Evolutionary conservation across 2,113 vertebrate genomes (phyloP).

Genomic region (Nicator chloris): DNA sequence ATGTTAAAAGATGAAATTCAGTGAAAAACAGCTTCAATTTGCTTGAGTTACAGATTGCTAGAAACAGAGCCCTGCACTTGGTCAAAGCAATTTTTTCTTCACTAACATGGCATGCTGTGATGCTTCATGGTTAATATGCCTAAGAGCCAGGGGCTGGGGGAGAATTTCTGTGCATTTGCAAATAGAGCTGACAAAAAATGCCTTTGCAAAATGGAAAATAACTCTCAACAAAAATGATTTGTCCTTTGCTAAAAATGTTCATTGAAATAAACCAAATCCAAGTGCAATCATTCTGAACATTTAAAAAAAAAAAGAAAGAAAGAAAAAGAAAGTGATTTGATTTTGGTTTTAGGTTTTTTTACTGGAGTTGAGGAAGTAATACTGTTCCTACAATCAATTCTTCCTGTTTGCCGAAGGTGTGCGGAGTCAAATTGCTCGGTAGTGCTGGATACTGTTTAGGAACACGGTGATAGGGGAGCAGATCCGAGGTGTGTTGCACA

Average conservation of each 20-base stretch:
- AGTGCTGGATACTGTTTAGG: neutral
- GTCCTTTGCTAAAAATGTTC: neutral
- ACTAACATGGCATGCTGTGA: neutral
- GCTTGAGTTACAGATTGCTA: neutral
- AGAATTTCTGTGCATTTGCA: neutral
- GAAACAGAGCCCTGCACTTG: neutral
- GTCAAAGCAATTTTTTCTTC: neutral
- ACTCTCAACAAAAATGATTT: neutral
- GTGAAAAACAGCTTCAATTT: slow-evolving; percentile 6
- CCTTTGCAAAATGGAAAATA: neutral
- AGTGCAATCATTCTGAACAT: neutral
- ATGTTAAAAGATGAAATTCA: slow-evolving; percentile 7
- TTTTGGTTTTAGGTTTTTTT: neutral
- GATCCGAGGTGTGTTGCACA: neutral
- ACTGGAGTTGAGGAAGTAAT: neutral
- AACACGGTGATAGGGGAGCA: neutral
- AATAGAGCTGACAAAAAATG: neutral
- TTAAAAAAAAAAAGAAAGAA: neutral
- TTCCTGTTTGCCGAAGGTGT: neutral
- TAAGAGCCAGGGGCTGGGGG: neutral
- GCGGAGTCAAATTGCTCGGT: neutral
- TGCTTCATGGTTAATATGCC: neutral
- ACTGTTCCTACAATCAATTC: neutral
- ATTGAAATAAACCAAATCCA: neutral
- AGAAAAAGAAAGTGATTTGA: neutral